Evolutionary conservation across 2,888 invertebrate species (phyloP), one percentile per base, ranked within the genome.

Genomic region (Megalurothrips usitatus): DNA sequence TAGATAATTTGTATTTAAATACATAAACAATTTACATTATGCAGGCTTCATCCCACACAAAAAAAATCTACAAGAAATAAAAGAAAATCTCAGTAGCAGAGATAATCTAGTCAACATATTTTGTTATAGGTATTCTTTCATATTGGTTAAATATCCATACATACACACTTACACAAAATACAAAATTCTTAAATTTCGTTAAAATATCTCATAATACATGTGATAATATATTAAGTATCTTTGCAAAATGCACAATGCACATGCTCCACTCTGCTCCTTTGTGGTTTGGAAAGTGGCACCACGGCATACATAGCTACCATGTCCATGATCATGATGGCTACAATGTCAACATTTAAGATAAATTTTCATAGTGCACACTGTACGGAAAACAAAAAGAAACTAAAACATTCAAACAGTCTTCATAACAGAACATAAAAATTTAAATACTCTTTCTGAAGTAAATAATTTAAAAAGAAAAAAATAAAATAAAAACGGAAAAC

Each of bases 151-250:
- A 48, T 48, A 48, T 19, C 28, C 47, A 79, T 79, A 79, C 48
- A 79, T 48, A 79, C 58, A 43, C 49, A 52, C 28, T 79, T 79
- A 52, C 48, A 68, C 68, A 68, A 68, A 68, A 68, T 58, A 79
- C 52, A 79, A 79, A 79, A 79, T 79, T 83, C 83, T 47, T 84
- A 83, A 83, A 83, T 84, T 83, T 84, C 83, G 82, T 83, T 83
- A 83, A 84, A 83, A 84, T 84, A 84, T 83, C 82, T 84, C 81
- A 81, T 84, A 84, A 83, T 84, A 84, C 83, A 84, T 83, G 82
- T 83, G 83, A 80, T 81, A 82, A 81, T 82, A 81, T 81, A 82
- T 82, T 82, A 81, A 82, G 82, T 83, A 82, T 82, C 82, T 81
- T 48, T 81, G 80, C 81, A 68, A 28, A 52, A 68, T 58, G 52